Percentiles rank a stretch among this genome's conserved stretches.
These are phyloP conservation scores for Phrixothrix hirtus DNA, from an alignment of 2,888 invertebrate species.

Conservation along the genomic window DNA sequence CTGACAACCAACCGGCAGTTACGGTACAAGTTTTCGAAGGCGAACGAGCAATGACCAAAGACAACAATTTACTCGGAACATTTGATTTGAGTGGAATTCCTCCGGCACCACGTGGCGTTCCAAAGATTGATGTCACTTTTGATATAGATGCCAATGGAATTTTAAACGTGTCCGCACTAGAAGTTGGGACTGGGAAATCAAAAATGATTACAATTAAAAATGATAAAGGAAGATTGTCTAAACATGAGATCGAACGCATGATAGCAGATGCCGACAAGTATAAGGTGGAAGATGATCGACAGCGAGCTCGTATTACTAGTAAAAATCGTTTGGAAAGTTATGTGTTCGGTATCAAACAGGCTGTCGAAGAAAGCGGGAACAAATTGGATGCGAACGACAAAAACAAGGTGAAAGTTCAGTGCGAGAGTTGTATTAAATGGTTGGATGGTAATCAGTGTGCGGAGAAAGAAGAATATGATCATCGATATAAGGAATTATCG, in stretches of 20 bases:
- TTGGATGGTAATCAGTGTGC: no score
- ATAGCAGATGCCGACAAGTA: conserved; percentile 73
- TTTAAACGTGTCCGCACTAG: conserved; percentile 59
- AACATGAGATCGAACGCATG: conserved; percentile 82
- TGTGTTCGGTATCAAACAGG: conserved; percentile 70
- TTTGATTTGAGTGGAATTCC: no score
- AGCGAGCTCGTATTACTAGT: conserved; percentile 68
- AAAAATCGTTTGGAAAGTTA: conserved; percentile 77
- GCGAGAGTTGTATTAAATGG: no score
- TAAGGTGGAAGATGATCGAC: conserved; percentile 72
- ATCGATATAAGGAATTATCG: no score
- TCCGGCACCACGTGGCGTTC: conserved; percentile 60
- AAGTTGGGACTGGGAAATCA: conserved; percentile 63
- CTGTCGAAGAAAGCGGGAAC: no score
- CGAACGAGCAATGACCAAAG: conserved; percentile 61
- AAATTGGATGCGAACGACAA: no score
- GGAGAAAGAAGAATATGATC: no score
- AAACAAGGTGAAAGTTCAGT: no score
- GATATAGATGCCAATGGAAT: no score
- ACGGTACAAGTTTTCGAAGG: conserved; percentile 62
- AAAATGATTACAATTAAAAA: conserved; percentile 81
- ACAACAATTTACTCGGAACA: no score
- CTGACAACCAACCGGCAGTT: conserved; percentile 76
- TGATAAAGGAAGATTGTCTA: conserved; percentile 79
- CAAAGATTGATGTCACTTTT: no score